These are phyloP conservation scores for Macrocentrus cingulum DNA, from an alignment of 1,140 invertebrate species.

Conservation along the genomic window DNA sequence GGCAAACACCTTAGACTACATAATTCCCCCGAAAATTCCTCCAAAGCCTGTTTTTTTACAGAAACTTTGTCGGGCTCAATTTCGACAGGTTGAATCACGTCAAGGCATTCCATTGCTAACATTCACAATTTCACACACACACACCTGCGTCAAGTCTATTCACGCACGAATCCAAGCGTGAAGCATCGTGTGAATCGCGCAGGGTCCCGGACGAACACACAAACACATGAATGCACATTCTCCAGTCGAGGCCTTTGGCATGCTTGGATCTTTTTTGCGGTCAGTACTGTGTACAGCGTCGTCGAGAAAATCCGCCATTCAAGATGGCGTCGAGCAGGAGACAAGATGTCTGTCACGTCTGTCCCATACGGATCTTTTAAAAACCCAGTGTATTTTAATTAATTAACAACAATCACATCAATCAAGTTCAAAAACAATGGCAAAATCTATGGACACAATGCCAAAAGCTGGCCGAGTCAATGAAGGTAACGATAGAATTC, in stretches of 20 bases:
- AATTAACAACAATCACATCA: not conserved
- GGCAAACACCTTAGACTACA: too few relatives aligned
- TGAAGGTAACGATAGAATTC: slow-evolving; percentile 51
- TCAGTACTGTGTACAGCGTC: not conserved
- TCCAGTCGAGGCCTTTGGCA: not conserved
- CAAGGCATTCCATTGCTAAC: too few relatives aligned
- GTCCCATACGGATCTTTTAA: not conserved
- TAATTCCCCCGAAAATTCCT: too few relatives aligned
- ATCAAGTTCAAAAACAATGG: slow-evolving; percentile 36
- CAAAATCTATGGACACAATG: slow-evolving; percentile 54
- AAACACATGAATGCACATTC: not conserved
- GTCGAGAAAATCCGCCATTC: not conserved
- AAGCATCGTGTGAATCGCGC: too few relatives aligned
- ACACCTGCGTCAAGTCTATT: too few relatives aligned
- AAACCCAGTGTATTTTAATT: too few relatives aligned
- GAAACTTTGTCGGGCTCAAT: too few relatives aligned
- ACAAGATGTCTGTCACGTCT: not conserved
- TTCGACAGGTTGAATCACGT: too few relatives aligned
- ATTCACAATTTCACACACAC: too few relatives aligned
- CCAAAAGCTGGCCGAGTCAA: slow-evolving; percentile 57
- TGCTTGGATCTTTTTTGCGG: not conserved
- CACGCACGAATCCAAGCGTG: too few relatives aligned
- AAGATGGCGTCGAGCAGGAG: not conserved
- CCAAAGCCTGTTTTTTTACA: too few relatives aligned
- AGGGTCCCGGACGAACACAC: too few relatives aligned